Evolutionary conservation across 2,888 invertebrate species (phyloP).

Genomic region (Diloba caeruleocephala): DNA sequence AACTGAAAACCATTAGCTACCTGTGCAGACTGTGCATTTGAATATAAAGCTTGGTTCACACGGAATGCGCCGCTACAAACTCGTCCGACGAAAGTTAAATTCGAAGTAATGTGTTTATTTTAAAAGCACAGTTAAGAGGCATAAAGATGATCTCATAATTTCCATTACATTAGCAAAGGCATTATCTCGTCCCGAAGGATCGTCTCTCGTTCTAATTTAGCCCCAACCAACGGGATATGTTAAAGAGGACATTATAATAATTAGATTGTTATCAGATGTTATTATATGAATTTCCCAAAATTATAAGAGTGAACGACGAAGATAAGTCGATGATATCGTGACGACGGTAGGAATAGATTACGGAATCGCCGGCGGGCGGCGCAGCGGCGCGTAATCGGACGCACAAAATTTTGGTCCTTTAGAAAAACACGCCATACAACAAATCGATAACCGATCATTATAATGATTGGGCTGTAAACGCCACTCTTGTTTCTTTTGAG

Average conservation of each 20-base stretch:
- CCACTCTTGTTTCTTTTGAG: conserved; percentile 78
- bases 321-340: conserved; percentile 86
- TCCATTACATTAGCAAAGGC: conserved; percentile 82
- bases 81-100: conserved; percentile 54
- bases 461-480: conserved; percentile 86
- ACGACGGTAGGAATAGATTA: conserved; percentile 86
- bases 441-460: conserved; percentile 88
- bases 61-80: conserved; percentile 63
- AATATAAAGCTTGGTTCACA: conserved; percentile 62
- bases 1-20: conserved; percentile 66
- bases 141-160: conserved; percentile 84
- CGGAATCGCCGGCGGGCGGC: conserved; percentile 75
- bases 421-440: conserved; percentile 82
- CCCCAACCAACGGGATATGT: conserved; percentile 83
- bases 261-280: conserved; percentile 88
- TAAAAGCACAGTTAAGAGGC: conserved; percentile 81
- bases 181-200: conserved; percentile 79
- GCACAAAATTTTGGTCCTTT: conserved; percentile 84
- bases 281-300: conserved; percentile 87
- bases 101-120: conserved; percentile 82
- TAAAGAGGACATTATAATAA: conserved; percentile 89
- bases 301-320: conserved; percentile 83
- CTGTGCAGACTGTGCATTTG: conserved; percentile 53
- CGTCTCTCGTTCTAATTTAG: conserved; percentile 80
- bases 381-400: conserved; percentile 78